A percentile compares a stretch with the other conserved stretches of the same genome.
phyloP scores from a whole-genome alignment of 1,140 invertebrate genomes.

The Diachasmimorpha longicaudata region DNA sequence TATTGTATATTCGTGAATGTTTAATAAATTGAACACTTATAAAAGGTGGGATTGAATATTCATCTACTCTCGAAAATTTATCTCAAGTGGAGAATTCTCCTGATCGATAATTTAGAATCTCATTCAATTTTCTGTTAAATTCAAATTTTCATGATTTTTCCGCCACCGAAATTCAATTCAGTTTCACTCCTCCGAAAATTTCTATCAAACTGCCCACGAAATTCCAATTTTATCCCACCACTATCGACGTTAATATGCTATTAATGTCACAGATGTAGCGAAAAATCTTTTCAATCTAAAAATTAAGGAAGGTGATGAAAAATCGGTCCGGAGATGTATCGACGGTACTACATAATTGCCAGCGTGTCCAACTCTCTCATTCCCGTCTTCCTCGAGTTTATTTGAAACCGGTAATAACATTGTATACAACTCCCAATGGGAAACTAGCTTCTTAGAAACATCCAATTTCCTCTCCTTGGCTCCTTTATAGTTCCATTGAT shows the following conservation, averaged over 20 bases:
- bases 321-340: neutral
- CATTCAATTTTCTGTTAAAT: too few relatives aligned
- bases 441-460: constrained; percentile 2
- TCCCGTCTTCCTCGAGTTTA: neutral
- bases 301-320: neutral
- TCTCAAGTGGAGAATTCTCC: too few relatives aligned
- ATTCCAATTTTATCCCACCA: neutral
- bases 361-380: neutral
- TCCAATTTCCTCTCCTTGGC: neutral
- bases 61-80: too few relatives aligned
- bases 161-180: too few relatives aligned
- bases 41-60: too few relatives aligned
- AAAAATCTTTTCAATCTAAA: neutral
- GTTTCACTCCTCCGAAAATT: too few relatives aligned
- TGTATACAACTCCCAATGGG: neutral
- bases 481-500: neutral
- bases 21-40: too few relatives aligned
- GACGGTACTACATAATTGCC: neutral
- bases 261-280: too few relatives aligned
- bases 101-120: too few relatives aligned
- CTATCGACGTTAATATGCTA: neutral
- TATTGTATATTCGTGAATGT: too few relatives aligned
- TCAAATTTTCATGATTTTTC: too few relatives aligned
- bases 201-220: too few relatives aligned
- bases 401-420: neutral